Evolutionary conservation across 2,113 vertebrate genomes (phyloP), one percentile per base, ranked within the genome.

Genomic region (Atherinomorus stipes): DNA sequence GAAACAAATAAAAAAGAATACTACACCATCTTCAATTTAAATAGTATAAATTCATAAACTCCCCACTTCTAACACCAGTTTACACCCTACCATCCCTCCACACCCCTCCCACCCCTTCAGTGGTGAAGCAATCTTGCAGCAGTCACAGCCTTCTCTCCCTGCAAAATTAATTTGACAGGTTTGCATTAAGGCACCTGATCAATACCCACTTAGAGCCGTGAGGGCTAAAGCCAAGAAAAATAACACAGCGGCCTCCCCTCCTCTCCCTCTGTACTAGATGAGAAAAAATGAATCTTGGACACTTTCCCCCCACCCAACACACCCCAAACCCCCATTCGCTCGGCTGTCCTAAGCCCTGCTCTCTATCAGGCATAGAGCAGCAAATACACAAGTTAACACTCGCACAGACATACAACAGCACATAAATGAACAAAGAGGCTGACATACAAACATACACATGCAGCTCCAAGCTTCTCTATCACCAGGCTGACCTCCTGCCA

Each of bases 91-190:
- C 62, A 8, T 28, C 71, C 26, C 2, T 66, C 28, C 26, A 64
- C 64, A 77, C 95, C 22, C 94, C 93, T 31, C 49, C n/a, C 31
- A 21, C 71, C 71, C 49, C 9, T 95, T 94, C 11, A 93, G 95
- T 94, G 95, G 93, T 95, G 94, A 96, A 95, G 96, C 96, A 97
- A 98, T 98, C 97, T 97, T 91, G 93, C 93, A 95, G 93, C 96
- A 97, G 96, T 96, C 97, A 96, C 95, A 95, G 96, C 95, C 95
- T 94, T 95, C 94, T 95, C 95, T 96, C 88, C 94, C 95, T 95
- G 95, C 96, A 98, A 99, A 99, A 99, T 99, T 99, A 99, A 99
- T 99, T 99, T 99, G 98, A 99, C 98, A 98, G 97, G 95, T 99
- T 98, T 99, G 97, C 97, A 99, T 99, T 99, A 98, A 98, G 96